Base-by-base conservation (phyloP, 1,140 invertebrate species). In the Dinoponera quadriceps region DNA sequence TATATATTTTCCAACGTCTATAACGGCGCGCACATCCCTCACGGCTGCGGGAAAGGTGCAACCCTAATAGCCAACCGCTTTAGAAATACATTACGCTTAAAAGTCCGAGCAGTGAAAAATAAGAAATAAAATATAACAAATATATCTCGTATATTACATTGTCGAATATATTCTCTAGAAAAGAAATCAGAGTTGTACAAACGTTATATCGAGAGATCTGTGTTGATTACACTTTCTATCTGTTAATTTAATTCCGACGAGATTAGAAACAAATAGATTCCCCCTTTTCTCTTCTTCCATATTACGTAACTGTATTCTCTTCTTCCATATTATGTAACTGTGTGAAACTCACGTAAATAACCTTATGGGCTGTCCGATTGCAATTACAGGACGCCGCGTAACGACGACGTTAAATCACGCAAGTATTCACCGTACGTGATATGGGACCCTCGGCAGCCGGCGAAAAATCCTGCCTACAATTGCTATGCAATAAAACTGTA, bases 401-500 rank as follows among this genome's bases (percentile, higher is more conserved):
- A 84, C 49, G 51, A 74, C 27, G 72, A 69, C 0, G 49, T 27
- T 0, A 83, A 84, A 68, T 69, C 25, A 22, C 57, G 59, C 48
- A 75, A 84, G 60, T 66, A 25, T 1, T 7, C 78, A 11, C 88
- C 88, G 13, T 91, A 55, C 38, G 69, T 91, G 18, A 63, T 92
- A 66, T 93, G 92, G 91, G 91, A 93, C 59, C 90, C 91, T 1
- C 82, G 89, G 33, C 85, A 73, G 59, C 77, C 85, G 5, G 81
- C 88, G 1, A 63, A 90, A 85, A 92, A 93, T 83, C 90, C 92
- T 14, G 73, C 90, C 22, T 91, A 91, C 81, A 81, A 90, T 66
- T 90, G 88, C 20, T 74, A 88, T 14, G 91, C 93, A 86, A 95
- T 96, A 92, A 95, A 95, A 88, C 89, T 96, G 3, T 95, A 94